Conservation (phyloP, 2,888 invertebrate species). For the Caradrina kadenii region DNA sequence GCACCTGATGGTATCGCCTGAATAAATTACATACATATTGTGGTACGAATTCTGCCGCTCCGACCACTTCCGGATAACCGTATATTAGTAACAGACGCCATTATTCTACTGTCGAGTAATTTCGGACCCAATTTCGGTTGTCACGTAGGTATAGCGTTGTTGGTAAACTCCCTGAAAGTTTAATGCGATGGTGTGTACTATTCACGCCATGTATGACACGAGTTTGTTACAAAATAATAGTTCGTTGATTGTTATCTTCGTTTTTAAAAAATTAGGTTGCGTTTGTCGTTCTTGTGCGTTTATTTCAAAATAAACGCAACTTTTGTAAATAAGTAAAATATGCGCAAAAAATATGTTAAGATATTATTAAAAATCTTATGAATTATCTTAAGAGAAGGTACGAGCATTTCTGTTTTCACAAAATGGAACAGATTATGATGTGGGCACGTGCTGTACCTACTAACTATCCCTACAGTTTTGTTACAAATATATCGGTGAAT, state of each 20-base stretch:
- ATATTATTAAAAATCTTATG: too few relatives aligned
- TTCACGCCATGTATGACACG: conserved; percentile 58
- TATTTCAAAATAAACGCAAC: neutral
- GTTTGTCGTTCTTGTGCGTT: neutral
- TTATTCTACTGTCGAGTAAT: conserved; percentile 71
- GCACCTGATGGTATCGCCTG: conserved; percentile 34
- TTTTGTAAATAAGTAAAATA: too few relatives aligned
- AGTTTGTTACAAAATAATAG: conserved; percentile 52
- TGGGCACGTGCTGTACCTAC: neutral
- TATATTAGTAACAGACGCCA: conserved; percentile 72
- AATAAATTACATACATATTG: conserved; percentile 69
- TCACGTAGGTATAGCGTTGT: conserved; percentile 64
- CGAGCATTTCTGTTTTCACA: too few relatives aligned
- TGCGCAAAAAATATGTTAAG: too few relatives aligned
- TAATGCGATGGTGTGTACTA: conserved; percentile 65
- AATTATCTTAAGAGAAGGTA: too few relatives aligned
- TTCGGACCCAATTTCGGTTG: conserved; percentile 71
- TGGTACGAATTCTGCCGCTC: conserved; percentile 67
- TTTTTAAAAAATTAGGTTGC: conserved; percentile 29
- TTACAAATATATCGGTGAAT: conserved; percentile 26
- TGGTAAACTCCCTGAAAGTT: conserved; percentile 71
- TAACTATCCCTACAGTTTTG: conserved; percentile 11
- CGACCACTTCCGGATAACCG: conserved; percentile 73
- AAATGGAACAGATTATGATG: neutral
- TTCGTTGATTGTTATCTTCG: conserved; percentile 45